Evolutionary conservation across 2,888 invertebrate genomes (phyloP), one percentile per base, ranked within the genome.

Genomic region (Sphaerophoria taeniata): DNA sequence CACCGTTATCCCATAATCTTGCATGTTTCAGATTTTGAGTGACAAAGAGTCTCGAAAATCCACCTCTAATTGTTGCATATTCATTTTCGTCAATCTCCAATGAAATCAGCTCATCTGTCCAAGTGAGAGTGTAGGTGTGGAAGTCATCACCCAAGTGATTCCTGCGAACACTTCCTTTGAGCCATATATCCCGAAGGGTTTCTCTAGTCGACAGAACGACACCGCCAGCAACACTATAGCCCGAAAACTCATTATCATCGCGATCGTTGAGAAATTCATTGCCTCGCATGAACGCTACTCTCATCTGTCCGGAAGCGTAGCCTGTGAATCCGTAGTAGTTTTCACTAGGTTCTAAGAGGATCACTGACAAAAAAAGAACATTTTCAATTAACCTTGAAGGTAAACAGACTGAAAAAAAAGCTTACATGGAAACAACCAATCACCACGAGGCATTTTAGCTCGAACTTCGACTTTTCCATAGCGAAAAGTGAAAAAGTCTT

Each of bases 351-450:
- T 96, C 94, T 88, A 96, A 89, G 77, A 93, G 94, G 6, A 96
- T 91, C 89, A 94, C 96, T 96, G n/a, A n/a, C n/a, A n/a, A 3
- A 43, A 43, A 9, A 9, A 7, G 3, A 43, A 43, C 43, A 9
- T 43, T 43, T 0, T 39, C 39, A 7, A 39, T 39, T 7, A 39
- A 39, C 43, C 3, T 43, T 43, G 12, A 9, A 43, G 43, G 3
- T 3, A 6, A 39, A 39, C 1, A 7, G 24, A 24, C 24, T 24
- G 2, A n/a, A 2, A 14, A 39, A 47, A 0, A 39, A 31, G 88
- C 88, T 92, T 92, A 96, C 96, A 93, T 72, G 97, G 96, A 89
- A 95, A 94, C 24, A 96, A 92, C 97, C 96, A 96, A 89, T 96
- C 95, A 0, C 96, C 96, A 85, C 93, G 93, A 0, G 96, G 96